Conservation (phyloP, 2,113 vertebrate genomes). For the Neomonachus schauinslandi region DNA sequence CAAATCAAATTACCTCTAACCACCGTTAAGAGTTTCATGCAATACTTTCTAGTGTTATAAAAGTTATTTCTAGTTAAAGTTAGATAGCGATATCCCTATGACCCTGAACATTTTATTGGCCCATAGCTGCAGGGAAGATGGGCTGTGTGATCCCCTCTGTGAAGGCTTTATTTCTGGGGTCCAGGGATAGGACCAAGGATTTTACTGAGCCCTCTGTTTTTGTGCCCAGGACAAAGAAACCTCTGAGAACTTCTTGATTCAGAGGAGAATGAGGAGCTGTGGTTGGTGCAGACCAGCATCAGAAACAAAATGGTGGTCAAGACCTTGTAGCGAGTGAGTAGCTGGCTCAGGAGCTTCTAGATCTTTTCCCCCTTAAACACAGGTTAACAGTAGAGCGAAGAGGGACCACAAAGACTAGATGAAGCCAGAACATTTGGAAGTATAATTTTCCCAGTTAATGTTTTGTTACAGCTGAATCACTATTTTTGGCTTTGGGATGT, state of each 20-base stretch:
- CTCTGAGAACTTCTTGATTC: background rate
- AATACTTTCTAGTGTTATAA: background rate
- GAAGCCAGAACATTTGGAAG: background rate
- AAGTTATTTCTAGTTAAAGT: conserved; percentile 26
- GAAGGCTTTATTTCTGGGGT: background rate
- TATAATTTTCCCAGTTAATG: background rate
- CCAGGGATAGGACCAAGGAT: background rate
- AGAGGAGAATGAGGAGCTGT: background rate
- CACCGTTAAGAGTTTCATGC: background rate
- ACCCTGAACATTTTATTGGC: background rate
- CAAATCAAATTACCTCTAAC: background rate
- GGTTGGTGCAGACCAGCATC: background rate
- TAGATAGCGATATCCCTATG: background rate
- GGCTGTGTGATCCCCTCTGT: no score
- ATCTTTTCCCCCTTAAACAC: background rate
- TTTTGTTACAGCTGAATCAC: background rate
- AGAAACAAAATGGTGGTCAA: background rate
- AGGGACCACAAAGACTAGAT: background rate
- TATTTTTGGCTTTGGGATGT: background rate
- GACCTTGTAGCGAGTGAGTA: background rate
- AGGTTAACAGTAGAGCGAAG: background rate
- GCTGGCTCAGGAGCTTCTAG: background rate
- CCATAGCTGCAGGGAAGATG: background rate
- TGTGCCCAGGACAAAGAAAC: background rate
- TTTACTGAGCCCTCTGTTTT: background rate